Base-by-base conservation (phyloP, 2,888 invertebrate species). In the Drosophila fulvimacula region DNA sequence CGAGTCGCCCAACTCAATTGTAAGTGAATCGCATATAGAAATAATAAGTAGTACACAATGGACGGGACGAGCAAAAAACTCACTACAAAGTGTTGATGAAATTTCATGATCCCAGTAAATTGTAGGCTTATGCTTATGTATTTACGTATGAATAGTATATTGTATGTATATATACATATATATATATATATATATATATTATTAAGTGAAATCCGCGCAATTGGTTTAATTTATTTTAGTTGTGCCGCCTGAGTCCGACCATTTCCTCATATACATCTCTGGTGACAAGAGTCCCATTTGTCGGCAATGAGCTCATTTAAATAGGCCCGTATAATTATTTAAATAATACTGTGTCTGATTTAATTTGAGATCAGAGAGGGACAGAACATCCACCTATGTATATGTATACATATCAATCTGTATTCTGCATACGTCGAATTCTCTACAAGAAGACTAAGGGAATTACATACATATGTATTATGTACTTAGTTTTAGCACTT, bases 191-290 rank as follows among this genome's bases (percentile, higher is more conserved):
- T 19, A 32, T 49, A 58, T 53, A 58, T 73, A 75, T 86, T 80
- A 83, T 86, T 78, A 86, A 86, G 69, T 72, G 73, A 90, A 90
- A 85, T 85, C 81, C 78, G 73, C 62, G 63, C 87, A 85, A 85
- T 85, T 85, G 85, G 73, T 74, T 80, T 85, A 82, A 88, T 90
- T 90, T 86, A 83, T 69, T 73, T 88, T 80, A 72, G 73, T 80
- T 88, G 71, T 75, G 74, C 72, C 61, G 44, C 56, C 49, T 65
- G 55, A 41, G 34, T 34, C 32, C 59, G 27, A 41, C 27, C 48
- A 44, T 27, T 44, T 42, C 24, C 44, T 55, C 62, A 58, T 46
- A 60, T 49, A 64, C 41, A 74, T 63, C 51, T 52, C 44, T 61
- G 49, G 39, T 41, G n/a, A 51, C 19, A 36, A 52, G 48, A 19